Conservation (phyloP, 2,888 invertebrate species). For the Leptarthrus brevirostris region DNA sequence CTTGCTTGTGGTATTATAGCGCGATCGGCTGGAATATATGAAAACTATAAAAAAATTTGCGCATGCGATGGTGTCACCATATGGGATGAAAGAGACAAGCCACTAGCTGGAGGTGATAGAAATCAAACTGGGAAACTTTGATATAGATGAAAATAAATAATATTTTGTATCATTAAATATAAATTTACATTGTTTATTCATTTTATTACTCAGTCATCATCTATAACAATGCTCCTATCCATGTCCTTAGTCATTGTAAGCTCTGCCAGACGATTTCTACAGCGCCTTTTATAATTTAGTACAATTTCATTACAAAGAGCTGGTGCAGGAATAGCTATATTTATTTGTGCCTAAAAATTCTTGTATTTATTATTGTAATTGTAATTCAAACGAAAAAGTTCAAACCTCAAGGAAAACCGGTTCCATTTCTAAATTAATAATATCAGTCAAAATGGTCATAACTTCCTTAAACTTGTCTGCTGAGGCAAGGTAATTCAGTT, state of each 20-base stretch:
- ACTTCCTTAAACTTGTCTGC: constrained; percentile 60
- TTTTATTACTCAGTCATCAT: constrained; percentile 35
- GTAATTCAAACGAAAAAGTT: background rate
- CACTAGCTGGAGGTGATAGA: constrained; percentile 63
- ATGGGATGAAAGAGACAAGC: constrained; percentile 85
- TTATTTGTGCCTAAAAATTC: constrained; percentile 63
- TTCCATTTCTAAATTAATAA: constrained; percentile 61
- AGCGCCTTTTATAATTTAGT: constrained; percentile 61
- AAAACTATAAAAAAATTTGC: constrained; percentile 89
- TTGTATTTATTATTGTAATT: background rate
- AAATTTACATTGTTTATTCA: background rate
- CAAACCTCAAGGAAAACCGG: constrained; percentile 60
- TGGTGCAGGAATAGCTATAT: constrained; percentile 61
- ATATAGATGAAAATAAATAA: background rate
- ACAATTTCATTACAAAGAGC: constrained; percentile 62
- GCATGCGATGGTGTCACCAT: constrained; percentile 89
- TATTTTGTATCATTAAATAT: background rate
- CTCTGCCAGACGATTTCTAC: constrained; percentile 48
- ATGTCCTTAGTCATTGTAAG: background rate
- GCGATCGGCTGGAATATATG: constrained; percentile 85
- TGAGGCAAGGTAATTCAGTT: constrained; percentile 62
- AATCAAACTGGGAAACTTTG: constrained; percentile 3
- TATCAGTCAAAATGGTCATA: constrained; percentile 59
- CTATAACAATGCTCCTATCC: constrained; percentile 48
- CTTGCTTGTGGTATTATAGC: constrained; percentile 90